These are phyloP conservation scores for Geococcyx californianus DNA, from an alignment of 2,113 vertebrate genomes.

Conservation along the genomic window DNA sequence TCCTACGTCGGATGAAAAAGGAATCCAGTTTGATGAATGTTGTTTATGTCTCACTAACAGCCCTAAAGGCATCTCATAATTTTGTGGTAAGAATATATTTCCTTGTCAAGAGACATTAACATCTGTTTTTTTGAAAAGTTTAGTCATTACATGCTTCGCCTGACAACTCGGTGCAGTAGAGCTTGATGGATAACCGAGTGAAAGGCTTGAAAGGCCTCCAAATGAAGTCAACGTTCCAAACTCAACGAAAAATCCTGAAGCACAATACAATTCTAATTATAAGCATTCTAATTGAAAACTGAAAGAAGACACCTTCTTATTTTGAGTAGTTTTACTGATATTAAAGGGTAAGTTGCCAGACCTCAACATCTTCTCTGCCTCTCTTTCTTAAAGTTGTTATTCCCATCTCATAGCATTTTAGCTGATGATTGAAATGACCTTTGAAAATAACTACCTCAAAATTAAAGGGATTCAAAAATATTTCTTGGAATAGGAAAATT, in stretches of 20 bases:
- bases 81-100: slow-evolving; percentile 45
- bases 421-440: neutral
- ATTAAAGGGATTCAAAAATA: neutral
- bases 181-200: neutral
- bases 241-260: neutral
- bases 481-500: neutral
- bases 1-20: neutral
- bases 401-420: neutral
- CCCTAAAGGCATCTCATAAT: slow-evolving; percentile 28
- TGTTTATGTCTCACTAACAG: slow-evolving; percentile 32
- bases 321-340: neutral
- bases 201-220: slow-evolving; percentile 27
- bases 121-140: neutral
- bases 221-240: neutral
- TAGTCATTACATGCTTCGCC: slow-evolving; percentile 2
- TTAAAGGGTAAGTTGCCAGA: neutral
- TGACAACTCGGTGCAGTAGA: slow-evolving; percentile 1
- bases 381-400: neutral
- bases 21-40: slow-evolving; percentile 25
- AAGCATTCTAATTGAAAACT: neutral
- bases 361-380: neutral
- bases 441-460: neutral
- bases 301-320: neutral
- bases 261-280: neutral
- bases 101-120: slow-evolving; percentile 41